Evolutionary conservation across 2,797 vertebrate genomes (phyloP).

Genomic region (Tenualosa thibaudeaui): DNA sequence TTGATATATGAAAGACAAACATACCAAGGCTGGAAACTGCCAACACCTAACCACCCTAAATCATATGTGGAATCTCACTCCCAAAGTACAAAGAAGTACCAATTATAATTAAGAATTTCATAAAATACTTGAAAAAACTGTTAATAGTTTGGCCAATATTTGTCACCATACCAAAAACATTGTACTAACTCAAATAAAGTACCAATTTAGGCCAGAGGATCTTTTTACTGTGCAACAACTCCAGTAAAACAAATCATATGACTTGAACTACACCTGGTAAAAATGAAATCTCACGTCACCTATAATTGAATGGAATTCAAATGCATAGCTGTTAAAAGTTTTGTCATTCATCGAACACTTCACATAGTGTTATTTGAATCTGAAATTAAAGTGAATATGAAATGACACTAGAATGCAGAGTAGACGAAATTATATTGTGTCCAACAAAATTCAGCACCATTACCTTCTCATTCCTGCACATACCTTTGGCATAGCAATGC

Average conservation of each 20-base stretch:
- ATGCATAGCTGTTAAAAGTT: constrained; percentile 52
- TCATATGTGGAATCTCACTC: background rate
- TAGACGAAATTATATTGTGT: background rate
- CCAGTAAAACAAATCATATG: background rate
- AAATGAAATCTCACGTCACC: background rate
- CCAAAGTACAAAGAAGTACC: background rate
- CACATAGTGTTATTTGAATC: background rate
- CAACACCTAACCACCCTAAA: constrained; percentile 1
- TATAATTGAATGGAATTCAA: constrained; percentile 22
- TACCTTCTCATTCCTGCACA: background rate
- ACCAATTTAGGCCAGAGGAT: background rate
- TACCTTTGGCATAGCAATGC: background rate
- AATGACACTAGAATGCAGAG: background rate
- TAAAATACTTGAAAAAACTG: background rate
- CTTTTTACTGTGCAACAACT: background rate
- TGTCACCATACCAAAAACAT: background rate
- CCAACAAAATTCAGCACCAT: background rate
- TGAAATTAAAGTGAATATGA: background rate
- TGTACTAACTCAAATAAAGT: background rate
- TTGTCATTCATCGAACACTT: constrained; percentile 36
- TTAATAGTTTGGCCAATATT: background rate
- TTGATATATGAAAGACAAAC: background rate
- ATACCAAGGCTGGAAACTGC: background rate
- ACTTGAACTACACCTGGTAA: background rate
- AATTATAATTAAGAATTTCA: background rate